Base-by-base conservation (phyloP, 2,113 vertebrate species). In the Pseudonaja textilis region DNA sequence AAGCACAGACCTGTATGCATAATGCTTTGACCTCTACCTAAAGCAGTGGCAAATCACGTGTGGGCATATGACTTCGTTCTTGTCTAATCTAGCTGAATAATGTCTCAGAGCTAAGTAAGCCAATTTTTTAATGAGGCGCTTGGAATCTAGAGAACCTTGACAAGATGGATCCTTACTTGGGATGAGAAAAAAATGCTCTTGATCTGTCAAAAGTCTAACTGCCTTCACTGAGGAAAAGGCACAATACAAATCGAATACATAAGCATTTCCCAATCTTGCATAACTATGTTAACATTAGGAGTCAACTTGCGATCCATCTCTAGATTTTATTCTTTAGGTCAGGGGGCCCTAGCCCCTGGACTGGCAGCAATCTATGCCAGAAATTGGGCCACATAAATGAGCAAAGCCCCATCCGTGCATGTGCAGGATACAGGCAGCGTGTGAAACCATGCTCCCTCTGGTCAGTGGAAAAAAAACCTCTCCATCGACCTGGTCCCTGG, bases 311-410 rank as follows among this genome's bases (percentile, higher is more conserved):
- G 9, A 39, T 39, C 16, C 18, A 81, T 81, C 69, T 7, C 34
- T 39, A 81, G 69, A 81, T 81, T 39, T 81, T 39, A 81, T 6
- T 81, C 34, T 81, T 74, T 34, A 74, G 16, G 16, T 74, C 29
- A 6, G 29, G 10, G 11, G 61, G 1, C 26, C 10, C 26, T 3
- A 14, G 26, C 4, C 61, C 10, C 4, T 1, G 0, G 26, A 29
- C 61, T 1, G 0, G 64, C 64, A 69, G 29, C 29, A 69, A 14
- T 69, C 29, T 0, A 14, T n/a, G 12, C 29, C 29, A 69, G 29
- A 34, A 34, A 69, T 34, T 0, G 12, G 29, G 29, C 5, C 29
- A n/a, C 0, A 0, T 29, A 69, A 69, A 69, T 6, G 11, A 69
- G 4, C 4, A 10, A n/a, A 69, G 12, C 61, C 29, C 29, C 64